A percentile compares a stretch with the other conserved stretches of the same genome.
These are phyloP conservation scores for Dreissena polymorpha DNA, from an alignment of 1,140 invertebrate species.

Conservation along the genomic window DNA sequence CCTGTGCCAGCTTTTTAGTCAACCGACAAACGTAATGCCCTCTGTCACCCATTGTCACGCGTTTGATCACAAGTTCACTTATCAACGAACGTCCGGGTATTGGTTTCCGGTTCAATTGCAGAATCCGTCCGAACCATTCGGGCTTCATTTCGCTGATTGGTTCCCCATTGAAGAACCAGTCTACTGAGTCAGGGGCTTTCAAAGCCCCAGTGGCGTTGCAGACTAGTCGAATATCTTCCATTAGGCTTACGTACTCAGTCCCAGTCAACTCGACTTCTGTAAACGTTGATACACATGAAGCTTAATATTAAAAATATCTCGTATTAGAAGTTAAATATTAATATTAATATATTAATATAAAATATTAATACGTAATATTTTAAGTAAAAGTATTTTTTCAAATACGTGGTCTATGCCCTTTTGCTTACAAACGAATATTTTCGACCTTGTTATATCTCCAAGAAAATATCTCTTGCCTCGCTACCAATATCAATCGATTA, in stretches of 20 bases:
- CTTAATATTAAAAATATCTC: too few relatives aligned
- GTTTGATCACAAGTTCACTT: constrained; percentile 44
- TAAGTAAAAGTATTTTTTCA: too few relatives aligned
- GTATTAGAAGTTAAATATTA: too few relatives aligned
- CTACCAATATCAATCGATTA: too few relatives aligned
- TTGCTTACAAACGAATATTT: too few relatives aligned
- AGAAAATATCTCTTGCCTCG: too few relatives aligned
- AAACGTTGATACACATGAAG: too few relatives aligned
- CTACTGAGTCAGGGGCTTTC: constrained; percentile 63
- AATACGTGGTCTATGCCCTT: too few relatives aligned
- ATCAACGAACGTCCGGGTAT: constrained; percentile 41
- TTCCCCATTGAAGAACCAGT: constrained; percentile 66
- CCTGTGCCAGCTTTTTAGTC: constrained; percentile 30
- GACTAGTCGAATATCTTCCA: constrained; percentile 58
- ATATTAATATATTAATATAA: too few relatives aligned
- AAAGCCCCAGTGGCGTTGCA: constrained; percentile 66
- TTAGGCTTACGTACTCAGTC: constrained; percentile 60
- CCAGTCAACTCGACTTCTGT: constrained; percentile 57
- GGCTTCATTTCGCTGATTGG: constrained; percentile 33
- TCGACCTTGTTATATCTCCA: too few relatives aligned
- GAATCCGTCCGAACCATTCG: constrained; percentile 6
- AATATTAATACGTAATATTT: too few relatives aligned
- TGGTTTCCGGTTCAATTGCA: constrained; percentile 31
- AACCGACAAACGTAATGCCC: constrained; percentile 42
- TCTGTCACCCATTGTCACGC: constrained; percentile 20